A percentile compares a stretch with the other conserved stretches of the same genome.
phyloP scores from a whole-genome alignment of 1,140 invertebrate species.

The Ruditapes philippinarum region DNA sequence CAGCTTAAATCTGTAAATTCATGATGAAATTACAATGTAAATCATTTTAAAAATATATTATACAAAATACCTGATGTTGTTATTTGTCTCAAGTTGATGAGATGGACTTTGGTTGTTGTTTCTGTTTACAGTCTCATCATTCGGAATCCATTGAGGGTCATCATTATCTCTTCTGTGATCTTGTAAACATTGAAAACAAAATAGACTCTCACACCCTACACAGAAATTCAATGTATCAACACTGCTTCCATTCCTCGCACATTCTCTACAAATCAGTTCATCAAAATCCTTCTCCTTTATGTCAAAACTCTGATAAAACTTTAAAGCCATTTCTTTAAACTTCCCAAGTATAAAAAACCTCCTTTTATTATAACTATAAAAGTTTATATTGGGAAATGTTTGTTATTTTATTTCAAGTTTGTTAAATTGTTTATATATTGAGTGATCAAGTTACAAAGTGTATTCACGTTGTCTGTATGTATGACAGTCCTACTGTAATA shows the following conservation, averaged over 20 bases:
- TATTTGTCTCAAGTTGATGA: not conserved
- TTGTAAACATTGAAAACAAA: constrained; percentile 13
- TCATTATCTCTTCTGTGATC: not conserved
- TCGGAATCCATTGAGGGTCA: not conserved
- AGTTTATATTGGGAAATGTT: too few species aligned
- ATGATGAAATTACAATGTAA: too few species aligned
- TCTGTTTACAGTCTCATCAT: not conserved
- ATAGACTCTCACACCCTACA: not conserved
- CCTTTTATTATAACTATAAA: too few species aligned
- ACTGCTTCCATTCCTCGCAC: not conserved
- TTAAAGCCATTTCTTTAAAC: constrained; percentile 5
- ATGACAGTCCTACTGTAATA: too few species aligned
- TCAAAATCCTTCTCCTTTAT: constrained; percentile 12
- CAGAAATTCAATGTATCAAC: constrained; percentile 17
- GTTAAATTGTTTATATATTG: too few species aligned
- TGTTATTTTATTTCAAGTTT: too few species aligned
- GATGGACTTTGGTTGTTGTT: not conserved
- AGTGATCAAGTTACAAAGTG: too few species aligned
- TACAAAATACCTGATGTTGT: too few species aligned
- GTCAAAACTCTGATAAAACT: constrained; percentile 28
- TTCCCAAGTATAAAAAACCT: too few species aligned
- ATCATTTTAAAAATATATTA: too few species aligned
- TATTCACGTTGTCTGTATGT: too few species aligned
- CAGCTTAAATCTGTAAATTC: too few species aligned
- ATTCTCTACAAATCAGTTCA: not conserved